Evolutionary conservation across 2,888 invertebrate species (phyloP).

Genomic region (Gibbula magus): DNA sequence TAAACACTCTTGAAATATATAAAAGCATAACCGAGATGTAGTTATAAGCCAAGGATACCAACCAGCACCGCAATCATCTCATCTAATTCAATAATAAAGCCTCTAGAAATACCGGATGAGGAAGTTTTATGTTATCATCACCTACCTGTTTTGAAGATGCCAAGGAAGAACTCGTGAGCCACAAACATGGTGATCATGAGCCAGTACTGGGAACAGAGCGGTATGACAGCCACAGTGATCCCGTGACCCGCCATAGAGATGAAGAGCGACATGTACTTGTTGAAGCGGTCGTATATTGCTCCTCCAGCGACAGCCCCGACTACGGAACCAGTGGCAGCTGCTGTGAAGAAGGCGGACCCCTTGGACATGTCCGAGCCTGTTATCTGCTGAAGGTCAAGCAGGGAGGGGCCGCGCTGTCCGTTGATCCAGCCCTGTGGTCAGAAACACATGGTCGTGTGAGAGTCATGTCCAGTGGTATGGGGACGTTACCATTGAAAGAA

Average conservation of each 20-base stretch:
- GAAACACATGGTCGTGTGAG: neutral
- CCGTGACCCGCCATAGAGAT: neutral
- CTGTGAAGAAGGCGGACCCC: slow-evolving; percentile 41
- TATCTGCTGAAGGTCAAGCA: slow-evolving; percentile 40
- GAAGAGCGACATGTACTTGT: neutral
- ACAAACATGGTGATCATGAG: neutral
- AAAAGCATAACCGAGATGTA: no score
- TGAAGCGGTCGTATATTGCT: neutral
- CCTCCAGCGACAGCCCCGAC: neutral
- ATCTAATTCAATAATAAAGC: no score
- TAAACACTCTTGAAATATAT: no score
- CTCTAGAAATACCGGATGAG: no score
- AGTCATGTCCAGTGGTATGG: neutral
- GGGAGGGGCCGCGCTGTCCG: slow-evolving; percentile 40
- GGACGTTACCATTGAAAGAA: no score
- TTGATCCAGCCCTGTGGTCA: slow-evolving; percentile 39
- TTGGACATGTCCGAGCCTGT: slow-evolving; percentile 32
- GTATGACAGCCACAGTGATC: neutral
- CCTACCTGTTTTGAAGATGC: neutral
- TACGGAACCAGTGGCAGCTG: slow-evolving; percentile 35
- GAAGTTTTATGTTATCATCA: no score
- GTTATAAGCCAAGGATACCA: no score
- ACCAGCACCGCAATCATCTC: no score
- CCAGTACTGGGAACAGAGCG: neutral
- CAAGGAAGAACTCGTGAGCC: neutral